These are phyloP conservation scores for Hirtodrosophila alboralis DNA, from an alignment of 2,888 invertebrate genomes.

Conservation along the genomic window DNA sequence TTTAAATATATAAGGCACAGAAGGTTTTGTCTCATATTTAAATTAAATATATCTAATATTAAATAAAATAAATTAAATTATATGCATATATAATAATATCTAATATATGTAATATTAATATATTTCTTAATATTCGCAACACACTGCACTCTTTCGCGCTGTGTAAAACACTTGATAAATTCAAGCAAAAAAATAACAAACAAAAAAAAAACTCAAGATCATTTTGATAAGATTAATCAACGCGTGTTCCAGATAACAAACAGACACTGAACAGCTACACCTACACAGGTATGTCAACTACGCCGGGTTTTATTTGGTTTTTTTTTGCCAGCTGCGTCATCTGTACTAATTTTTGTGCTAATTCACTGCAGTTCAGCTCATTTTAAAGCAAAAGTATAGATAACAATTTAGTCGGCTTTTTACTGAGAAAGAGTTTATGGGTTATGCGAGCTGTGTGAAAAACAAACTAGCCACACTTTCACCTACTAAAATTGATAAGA, in stretches of 20 bases:
- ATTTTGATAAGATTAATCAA: constrained; percentile 71
- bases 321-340: constrained; percentile 1
- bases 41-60: too few species aligned
- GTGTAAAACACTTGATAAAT: constrained; percentile 36
- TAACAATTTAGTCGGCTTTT: too few species aligned
- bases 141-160: constrained; percentile 15
- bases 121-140: not conserved
- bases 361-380: constrained; percentile 54
- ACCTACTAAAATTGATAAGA: constrained; percentile 3
- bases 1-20: too few species aligned
- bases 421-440: too few species aligned
- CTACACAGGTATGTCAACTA: not conserved
- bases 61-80: too few species aligned
- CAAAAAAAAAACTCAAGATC: constrained; percentile 73
- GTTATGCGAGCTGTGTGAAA: too few species aligned
- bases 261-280: not conserved
- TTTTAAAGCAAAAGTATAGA: constrained; percentile 26
- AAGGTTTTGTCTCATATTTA: too few species aligned
- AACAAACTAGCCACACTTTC: not conserved
- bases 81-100: too few species aligned
- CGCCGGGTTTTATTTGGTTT: too few species aligned
- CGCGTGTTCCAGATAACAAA: constrained; percentile 45
- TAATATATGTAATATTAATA: too few species aligned
- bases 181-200: constrained; percentile 4
- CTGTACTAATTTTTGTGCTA: constrained; percentile 43